Evolutionary conservation across 2,888 invertebrate species (phyloP), one percentile per base, ranked within the genome.

Genomic region (Coleophora flavipennella): DNA sequence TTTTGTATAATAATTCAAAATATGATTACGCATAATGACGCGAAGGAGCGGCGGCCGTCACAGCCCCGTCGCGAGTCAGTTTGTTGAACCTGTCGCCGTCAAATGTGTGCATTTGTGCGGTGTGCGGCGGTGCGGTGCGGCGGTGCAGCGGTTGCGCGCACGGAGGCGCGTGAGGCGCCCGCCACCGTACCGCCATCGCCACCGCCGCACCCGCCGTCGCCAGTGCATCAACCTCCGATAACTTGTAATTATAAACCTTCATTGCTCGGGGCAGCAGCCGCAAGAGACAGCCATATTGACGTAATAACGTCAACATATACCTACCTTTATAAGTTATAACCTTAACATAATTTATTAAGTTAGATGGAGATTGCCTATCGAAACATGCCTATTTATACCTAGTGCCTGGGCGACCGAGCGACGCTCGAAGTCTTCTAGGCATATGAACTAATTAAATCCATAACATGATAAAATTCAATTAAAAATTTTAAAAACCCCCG

Each of bases 181-280:
- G n/a, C n/a, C n/a, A n/a, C 20, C 20, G 20, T 50, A 20, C 20
- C 20, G 20, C 20, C 20, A 20, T 52, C 51, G 44, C 50, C n/a
- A n/a, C n/a, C n/a, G n/a, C n/a, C n/a, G n/a, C n/a, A n/a, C n/a
- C n/a, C n/a, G n/a, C n/a, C n/a, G n/a, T n/a, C n/a, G n/a, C 51
- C 63, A 59, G 81, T 77, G 80, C 81, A 81, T 77, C 78, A 80
- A 81, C 81, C 83, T 80, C 73, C 68, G 63, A 78, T 76, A 78
- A 74, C 74, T 75, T 75, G 77, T 77, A 79, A 80, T 81, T 80
- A 83, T 75, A 71, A 76, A 70, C 69, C 73, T 79, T 77, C 71
- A 77, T 72, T 67, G 74, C 71, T 67, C 67, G 67, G 67, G 62
- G 67, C 63, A 66, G 62, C 62, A 65, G 71, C 67, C 68, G 57